Conservation (phyloP, 2,888 invertebrate species). For the Patella depressa region DNA sequence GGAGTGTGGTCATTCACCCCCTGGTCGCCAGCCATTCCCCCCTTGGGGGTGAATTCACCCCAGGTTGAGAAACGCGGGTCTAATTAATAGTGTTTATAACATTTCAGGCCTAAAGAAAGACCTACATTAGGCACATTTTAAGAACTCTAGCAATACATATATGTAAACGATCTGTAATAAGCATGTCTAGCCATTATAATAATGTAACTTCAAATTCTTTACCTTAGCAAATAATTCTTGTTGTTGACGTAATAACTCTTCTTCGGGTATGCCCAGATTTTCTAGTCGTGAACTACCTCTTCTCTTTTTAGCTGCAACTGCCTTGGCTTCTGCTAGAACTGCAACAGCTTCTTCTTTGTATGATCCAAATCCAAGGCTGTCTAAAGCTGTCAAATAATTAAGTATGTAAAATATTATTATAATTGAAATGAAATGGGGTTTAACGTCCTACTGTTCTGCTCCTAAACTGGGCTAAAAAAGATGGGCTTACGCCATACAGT, state of each 20-base stretch:
- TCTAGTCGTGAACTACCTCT: conserved; percentile 95
- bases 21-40: too few relatives aligned
- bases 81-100: too few relatives aligned
- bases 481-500: too few relatives aligned
- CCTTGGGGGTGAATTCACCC: too few relatives aligned
- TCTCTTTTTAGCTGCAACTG: conserved; percentile 92
- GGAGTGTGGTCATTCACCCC: too few relatives aligned
- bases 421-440: too few relatives aligned
- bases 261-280: conserved; percentile 98
- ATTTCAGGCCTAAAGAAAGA: too few relatives aligned
- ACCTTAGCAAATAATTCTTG: conserved; percentile 95
- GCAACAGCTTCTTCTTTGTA: conserved; percentile 96
- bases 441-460: too few relatives aligned
- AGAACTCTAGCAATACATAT: not conserved
- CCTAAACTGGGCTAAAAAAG: too few relatives aligned
- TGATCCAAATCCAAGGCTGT: conserved; percentile 91
- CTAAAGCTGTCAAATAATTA: conserved; percentile 79
- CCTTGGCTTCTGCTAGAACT: conserved; percentile 94
- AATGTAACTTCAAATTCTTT: conserved; percentile 13
- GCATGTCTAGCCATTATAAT: not conserved
- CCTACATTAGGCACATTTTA: too few relatives aligned
- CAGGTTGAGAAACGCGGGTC: too few relatives aligned
- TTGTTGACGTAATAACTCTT: conserved; percentile 94
- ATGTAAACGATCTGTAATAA: not conserved
- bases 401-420: not conserved